These are phyloP conservation scores for Procambarus clarkii DNA, from an alignment of 1,140 invertebrate species.

Conservation along the genomic window DNA sequence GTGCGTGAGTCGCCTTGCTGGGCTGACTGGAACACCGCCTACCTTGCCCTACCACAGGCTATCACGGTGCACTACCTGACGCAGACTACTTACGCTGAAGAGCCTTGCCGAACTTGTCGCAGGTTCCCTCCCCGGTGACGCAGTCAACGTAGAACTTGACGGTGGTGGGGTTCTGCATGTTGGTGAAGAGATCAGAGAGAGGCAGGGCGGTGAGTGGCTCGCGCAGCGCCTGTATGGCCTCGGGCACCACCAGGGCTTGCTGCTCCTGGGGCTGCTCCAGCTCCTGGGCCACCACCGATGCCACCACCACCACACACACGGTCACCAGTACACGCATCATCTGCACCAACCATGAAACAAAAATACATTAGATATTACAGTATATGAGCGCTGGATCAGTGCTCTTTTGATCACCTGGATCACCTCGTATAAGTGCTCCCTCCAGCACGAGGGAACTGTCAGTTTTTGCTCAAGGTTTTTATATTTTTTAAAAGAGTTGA, in stretches of 20 bases:
- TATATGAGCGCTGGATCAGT: too few species aligned
- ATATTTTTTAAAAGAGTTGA: too few species aligned
- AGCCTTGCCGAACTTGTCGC: neutral
- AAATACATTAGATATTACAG: too few species aligned
- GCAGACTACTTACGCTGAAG: neutral
- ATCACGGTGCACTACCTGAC: too few species aligned
- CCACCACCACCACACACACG: neutral
- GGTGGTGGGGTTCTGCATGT: neutral
- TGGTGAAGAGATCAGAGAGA: neutral
- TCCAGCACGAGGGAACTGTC: too few species aligned
- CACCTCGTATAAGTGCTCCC: too few species aligned
- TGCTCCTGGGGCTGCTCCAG: neutral
- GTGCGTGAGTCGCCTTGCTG: too few species aligned
- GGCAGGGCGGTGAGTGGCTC: neutral
- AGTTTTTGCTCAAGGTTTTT: too few species aligned
- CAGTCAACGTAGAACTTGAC: neutral
- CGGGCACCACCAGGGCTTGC: neutral
- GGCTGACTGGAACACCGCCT: too few species aligned
- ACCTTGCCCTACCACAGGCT: too few species aligned
- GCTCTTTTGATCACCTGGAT: too few species aligned
- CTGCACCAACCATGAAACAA: too few species aligned
- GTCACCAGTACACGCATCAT: neutral
- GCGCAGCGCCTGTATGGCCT: neutral
- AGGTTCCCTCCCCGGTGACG: neutral
- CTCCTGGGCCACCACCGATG: neutral